phyloP scores from a whole-genome alignment of 2,888 invertebrate genomes.

The Pardosa pseudoannulata region DNA sequence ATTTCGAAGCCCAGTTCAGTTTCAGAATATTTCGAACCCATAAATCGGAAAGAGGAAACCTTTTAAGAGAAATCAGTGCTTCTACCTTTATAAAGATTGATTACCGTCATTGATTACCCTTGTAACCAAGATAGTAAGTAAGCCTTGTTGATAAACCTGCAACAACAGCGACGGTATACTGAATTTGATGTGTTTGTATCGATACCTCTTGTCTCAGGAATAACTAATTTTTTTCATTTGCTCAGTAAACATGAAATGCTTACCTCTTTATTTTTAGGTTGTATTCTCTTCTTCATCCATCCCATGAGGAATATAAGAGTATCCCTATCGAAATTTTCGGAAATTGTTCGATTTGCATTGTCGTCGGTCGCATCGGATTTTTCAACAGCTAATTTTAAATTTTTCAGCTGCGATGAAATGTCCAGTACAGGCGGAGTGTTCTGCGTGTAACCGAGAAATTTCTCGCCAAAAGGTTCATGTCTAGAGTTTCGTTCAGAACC shows the following conservation, averaged over 20 bases:
- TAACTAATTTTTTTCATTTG: no score
- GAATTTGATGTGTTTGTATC: no score
- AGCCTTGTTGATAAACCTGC: no score
- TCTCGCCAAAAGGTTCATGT: background rate
- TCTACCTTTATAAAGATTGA: no score
- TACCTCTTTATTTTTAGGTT: background rate
- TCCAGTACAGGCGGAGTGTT: background rate
- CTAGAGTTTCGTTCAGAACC: slow-evolving; percentile 12
- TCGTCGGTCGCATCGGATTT: background rate
- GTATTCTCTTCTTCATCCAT: slow-evolving; percentile 22
- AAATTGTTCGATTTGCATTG: slow-evolving; percentile 25
- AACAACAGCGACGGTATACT: no score
- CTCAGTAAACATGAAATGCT: background rate
- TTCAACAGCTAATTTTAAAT: slow-evolving; percentile 31
- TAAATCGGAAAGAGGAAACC: no score
- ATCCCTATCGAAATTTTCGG: slow-evolving; percentile 12
- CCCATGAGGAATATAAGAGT: slow-evolving; percentile 22
- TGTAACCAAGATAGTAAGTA: no score
- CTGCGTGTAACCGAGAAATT: background rate
- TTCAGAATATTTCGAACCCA: no score
- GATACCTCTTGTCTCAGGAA: no score
- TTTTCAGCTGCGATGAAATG: slow-evolving; percentile 11
- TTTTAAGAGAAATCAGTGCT: no score
- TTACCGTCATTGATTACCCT: no score
- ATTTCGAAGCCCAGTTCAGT: no score